Evolutionary conservation across 2,113 vertebrate genomes (phyloP).

Genomic region (Turdus rufiventris): DNA sequence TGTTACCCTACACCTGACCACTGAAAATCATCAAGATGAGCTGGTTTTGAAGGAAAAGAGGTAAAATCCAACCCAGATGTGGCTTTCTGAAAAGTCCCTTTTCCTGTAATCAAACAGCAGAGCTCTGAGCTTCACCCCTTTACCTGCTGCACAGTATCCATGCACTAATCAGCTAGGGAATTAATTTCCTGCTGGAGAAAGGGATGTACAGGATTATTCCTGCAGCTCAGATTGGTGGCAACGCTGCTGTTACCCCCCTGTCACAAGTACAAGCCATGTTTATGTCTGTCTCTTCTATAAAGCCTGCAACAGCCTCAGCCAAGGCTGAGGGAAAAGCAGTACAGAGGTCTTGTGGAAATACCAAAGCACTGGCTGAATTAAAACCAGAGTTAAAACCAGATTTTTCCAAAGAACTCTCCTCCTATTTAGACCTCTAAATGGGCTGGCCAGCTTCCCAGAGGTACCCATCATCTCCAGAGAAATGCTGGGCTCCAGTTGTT

Average conservation of each 20-base stretch:
- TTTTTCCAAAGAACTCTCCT: background rate
- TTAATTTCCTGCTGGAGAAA: background rate
- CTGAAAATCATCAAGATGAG: no score
- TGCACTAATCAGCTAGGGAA: background rate
- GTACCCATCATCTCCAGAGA: background rate
- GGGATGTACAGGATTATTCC: background rate
- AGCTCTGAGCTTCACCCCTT: background rate
- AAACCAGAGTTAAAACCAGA: background rate
- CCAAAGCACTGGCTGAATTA: background rate
- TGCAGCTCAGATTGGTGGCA: background rate
- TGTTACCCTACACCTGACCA: background rate
- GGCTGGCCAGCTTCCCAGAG: conserved; percentile 1
- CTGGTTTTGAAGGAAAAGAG: background rate
- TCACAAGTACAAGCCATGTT: background rate
- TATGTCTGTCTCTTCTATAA: background rate
- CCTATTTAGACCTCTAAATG: background rate
- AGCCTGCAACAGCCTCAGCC: background rate
- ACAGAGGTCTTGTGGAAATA: background rate
- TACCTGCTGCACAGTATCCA: background rate
- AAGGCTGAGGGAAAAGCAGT: background rate
- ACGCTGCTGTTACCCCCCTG: background rate
- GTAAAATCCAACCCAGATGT: background rate
- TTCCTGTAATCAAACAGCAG: background rate
- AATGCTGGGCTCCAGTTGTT: background rate
- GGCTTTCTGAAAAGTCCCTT: background rate